Evolutionary conservation across 1,140 invertebrate species (phyloP), one percentile per base, ranked within the genome.

Genomic region (Lasioglossum albipes): DNA sequence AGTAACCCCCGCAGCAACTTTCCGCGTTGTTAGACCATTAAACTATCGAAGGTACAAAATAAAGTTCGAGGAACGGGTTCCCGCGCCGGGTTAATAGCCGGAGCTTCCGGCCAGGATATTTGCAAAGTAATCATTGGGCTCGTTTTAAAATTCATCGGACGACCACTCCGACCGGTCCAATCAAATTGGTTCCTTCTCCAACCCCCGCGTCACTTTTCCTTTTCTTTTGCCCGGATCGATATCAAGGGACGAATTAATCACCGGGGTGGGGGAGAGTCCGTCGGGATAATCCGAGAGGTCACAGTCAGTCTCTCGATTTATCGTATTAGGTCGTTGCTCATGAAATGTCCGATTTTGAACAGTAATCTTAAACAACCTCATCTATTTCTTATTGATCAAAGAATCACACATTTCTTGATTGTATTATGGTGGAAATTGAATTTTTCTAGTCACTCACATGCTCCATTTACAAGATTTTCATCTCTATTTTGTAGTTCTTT

Each of bases 221-320:
- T 42, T 16, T 52, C 45, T 61, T 20, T 18, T 12, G 42, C 6
- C 27, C 27, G 13, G 13, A 9, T 65, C 69, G 76, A 78, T 54
- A 70, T 42, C 76, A 27, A 27, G 68, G 57, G 75, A 78, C 68
- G 68, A 71, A 78, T 78, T 78, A 78, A 78, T 78, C 68, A 41
- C 45, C 27, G 27, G 27, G 27, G 27, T 27, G 27, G 27, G 27
- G 42, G 45, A 9, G 54, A 31, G 59, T 49, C 49, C 45, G n/a
- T 18, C 22, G 52, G 18, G 42, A 3, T 31, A 10, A 22, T 69
- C 41, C 18, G 13, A 16, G 61, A 62, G 65, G 65, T n/a, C 65
- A 22, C 65, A 2, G 16, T 7, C 42, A 45, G 20, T 31, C 42
- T 41, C 18, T 62, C 57, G 54, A 77, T 52, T 54, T 62, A 57